Base-by-base conservation (phyloP, 2,113 vertebrate species). In the Chloebia gouldiae region DNA sequence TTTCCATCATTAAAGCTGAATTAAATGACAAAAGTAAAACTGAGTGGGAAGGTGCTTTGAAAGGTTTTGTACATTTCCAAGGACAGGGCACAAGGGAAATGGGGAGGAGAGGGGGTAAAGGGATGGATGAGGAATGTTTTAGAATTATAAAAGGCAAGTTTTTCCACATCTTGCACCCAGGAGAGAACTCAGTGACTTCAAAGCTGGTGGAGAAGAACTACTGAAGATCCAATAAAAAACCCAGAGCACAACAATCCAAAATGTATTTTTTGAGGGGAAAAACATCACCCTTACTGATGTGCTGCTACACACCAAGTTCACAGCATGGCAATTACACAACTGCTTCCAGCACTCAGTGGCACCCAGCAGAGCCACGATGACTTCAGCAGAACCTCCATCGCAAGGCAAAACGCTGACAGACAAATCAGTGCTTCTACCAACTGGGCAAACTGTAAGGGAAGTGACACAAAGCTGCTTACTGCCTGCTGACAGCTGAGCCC, bases 401-500 rank as follows among this genome's bases (percentile, higher is more conserved):
- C 39, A 30, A 47, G n/a, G 15, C n/a, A 70, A 37, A 65, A 60
- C 0, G 0, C 0, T 10, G 31, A 53, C 15, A 45, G 39, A 45
- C 13, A 59, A 45, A 84, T 49, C 39, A 40, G 18, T 4, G 61
- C 56, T 47, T 33, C 72, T 57, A 49, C 25, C 60, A 37, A 30
- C 25, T 6, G 23, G 63, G 49, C 60, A 66, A 70, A 28, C 9
- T 2, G 1, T 7, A 31, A 54, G 35, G 1, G 5, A 60, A 50
- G 40, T 0, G 33, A 39, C 0, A n/a, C 65, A 35, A 8, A 30
- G 57, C 79, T 27, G 82, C 99, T 99, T 84, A 99, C 99, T 45
- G 99, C 98, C 85, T 98, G 98, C 97, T 99, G 99, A 84, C 99
- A 99, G 80, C 96, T 98, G 69, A 96, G 95, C 7, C 99, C 99